Base-by-base conservation (phyloP, 2,888 invertebrate genomes). In the Timandra comae region DNA sequence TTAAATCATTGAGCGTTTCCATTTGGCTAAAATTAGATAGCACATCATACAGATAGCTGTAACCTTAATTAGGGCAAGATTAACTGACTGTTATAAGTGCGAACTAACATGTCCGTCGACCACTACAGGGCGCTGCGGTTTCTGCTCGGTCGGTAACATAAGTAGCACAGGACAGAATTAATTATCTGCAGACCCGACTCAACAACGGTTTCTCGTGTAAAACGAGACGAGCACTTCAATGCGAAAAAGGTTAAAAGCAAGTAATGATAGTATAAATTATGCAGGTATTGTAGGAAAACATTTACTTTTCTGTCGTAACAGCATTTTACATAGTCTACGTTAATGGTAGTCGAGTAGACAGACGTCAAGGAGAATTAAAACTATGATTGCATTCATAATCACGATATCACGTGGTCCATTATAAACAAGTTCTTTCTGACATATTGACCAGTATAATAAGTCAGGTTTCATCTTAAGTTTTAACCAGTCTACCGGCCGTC, bases 181-280 rank as follows among this genome's bases (percentile, higher is more conserved):
- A 81, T 81, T 81, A 77, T 71, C 66, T 50, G 55, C 57, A 46
- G 58, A 48, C 43, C 43, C 47, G 53, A 45, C 56, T 60, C 52
- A 57, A 59, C 67, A 81, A 81, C 80, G 79, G 81, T 80, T 75
- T 75, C 78, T 81, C 62, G 76, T 74, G 80, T 80, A 77, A 72
- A 73, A 72, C 68, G 71, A 77, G 74, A 77, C 76, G 64, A 67
- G 63, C 50, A 58, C 46, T 56, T 49, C 63, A 59, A 71, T 71
- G 70, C 65, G 72, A 73, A 78, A 73, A 78, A 76, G 70, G 66
- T 71, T 72, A 75, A 69, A 63, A 58, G 65, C 63, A 48, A 45
- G 54, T 60, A 45, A 50, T n/a, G n/a, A n/a, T n/a, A n/a, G n/a
- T n/a, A n/a, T n/a, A n/a, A n/a, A n/a, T n/a, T 16, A 16, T 16